Conservation (phyloP, 37 sponge, comb jelly and placozoan genomes). For the Cliona cf. orientalis region DNA sequence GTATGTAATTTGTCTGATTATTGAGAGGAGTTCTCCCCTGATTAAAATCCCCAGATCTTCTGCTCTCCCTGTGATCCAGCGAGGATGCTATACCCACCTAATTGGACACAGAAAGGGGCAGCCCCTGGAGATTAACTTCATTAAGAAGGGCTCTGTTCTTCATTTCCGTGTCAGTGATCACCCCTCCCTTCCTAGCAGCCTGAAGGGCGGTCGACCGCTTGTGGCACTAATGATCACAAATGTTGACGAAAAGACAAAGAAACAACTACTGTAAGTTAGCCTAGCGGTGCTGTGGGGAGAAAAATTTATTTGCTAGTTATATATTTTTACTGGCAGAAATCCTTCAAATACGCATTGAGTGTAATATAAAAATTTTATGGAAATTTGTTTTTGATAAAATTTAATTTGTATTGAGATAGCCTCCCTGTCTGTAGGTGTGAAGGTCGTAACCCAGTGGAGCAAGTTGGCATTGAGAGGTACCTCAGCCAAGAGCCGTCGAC, state of each 20-base stretch:
- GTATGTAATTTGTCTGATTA: neutral
- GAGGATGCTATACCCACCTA: conserved; percentile 35
- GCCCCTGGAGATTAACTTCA: conserved; percentile 41
- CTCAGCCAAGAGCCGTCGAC: conserved; percentile 1
- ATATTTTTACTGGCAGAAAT: neutral
- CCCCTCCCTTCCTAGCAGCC: conserved; percentile 39
- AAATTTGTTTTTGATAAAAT: neutral
- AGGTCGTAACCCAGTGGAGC: conserved; percentile 41
- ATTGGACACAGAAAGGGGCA: conserved; percentile 46
- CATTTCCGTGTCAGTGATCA: conserved; percentile 29
- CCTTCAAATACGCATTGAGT: too few species aligned
- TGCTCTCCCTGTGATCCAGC: conserved; percentile 57
- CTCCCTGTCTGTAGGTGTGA: conserved; percentile 33
- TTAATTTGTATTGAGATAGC: neutral
- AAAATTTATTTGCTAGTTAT: too few species aligned
- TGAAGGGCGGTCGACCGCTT: conserved; percentile 3
- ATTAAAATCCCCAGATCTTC: conserved; percentile 25
- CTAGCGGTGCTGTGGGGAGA: neutral
- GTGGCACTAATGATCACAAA: conserved; percentile 46
- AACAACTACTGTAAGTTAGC: conserved; percentile 48
- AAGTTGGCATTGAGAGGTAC: conserved; percentile 5
- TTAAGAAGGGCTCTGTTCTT: conserved; percentile 57
- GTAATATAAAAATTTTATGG: neutral
- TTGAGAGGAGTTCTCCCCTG: neutral
- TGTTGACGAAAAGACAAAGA: conserved; percentile 48